A percentile compares a stretch with the other conserved stretches of the same genome.
These are phyloP conservation scores for Drosophila orosa DNA, from an alignment of 1,140 invertebrate genomes.

Conservation along the genomic window DNA sequence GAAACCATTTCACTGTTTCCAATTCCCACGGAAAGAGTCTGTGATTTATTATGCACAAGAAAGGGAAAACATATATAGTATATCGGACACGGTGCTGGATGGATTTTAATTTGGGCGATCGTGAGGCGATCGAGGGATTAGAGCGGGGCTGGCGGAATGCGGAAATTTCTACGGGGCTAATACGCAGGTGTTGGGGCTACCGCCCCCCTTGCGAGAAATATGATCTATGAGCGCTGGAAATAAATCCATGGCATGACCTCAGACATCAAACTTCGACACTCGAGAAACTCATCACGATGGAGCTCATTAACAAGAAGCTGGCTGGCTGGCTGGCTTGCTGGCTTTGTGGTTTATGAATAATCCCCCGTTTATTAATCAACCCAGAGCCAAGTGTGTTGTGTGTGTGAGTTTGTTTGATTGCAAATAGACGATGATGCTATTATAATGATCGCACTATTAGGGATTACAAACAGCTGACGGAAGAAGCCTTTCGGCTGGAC, in stretches of 20 bases:
- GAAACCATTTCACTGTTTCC: conserved; percentile 69
- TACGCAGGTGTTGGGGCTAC: conserved; percentile 73
- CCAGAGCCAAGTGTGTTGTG: conserved; percentile 15
- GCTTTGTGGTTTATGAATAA: conserved; percentile 77
- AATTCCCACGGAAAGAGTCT: conserved; percentile 75
- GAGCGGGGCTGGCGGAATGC: conserved; percentile 52
- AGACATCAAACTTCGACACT: conserved; percentile 77
- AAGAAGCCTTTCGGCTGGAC: conserved; percentile 37
- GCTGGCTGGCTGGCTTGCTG: conserved; percentile 44
- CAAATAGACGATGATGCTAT: conserved; percentile 78
- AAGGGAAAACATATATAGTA: conserved; percentile 49
- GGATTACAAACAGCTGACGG: conserved; percentile 58
- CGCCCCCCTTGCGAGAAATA: conserved; percentile 59
- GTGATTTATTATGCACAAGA: conserved; percentile 47
- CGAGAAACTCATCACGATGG: conserved; percentile 69
- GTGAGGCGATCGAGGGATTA: conserved; percentile 11
- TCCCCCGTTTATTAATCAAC: conserved; percentile 78
- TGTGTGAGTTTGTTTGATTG: conserved; percentile 55
- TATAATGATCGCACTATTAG: conserved; percentile 78
- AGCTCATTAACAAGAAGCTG: conserved; percentile 81
- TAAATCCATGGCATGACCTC: conserved; percentile 80
- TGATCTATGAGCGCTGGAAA: conserved; percentile 77
- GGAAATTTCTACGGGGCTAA: conserved; percentile 61
- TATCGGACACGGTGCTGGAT: conserved; percentile 38
- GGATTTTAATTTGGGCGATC: conserved; percentile 22